phyloP scores from a whole-genome alignment of 92 coral and sea anemone species.

The Epizoanthus fatuus region DNA sequence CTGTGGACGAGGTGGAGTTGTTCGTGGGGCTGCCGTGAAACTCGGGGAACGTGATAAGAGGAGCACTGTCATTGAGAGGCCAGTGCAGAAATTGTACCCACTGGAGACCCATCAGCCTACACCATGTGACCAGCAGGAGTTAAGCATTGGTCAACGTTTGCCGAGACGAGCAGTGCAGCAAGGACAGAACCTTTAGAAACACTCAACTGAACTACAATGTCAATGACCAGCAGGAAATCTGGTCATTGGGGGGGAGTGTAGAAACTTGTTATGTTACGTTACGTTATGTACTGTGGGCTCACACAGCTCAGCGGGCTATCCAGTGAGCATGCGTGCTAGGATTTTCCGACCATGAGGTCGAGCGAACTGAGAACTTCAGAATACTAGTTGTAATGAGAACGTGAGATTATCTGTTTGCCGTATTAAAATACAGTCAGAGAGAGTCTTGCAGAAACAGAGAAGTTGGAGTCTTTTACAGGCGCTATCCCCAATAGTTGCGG shows the following conservation, averaged over 20 bases:
- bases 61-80: neutral
- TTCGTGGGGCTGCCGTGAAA: slow-evolving; percentile 37
- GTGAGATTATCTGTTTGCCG: no score
- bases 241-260: slow-evolving; percentile 26
- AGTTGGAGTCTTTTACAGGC: neutral
- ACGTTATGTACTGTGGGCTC: no score
- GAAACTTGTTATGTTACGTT: neutral
- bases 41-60: slow-evolving; percentile 1
- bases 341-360: no score
- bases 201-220: neutral
- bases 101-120: neutral
- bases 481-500: no score
- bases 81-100: slow-evolving; percentile 6
- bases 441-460: no score
- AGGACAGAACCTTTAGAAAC: slow-evolving; percentile 1
- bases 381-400: no score
- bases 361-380: no score
- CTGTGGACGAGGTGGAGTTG: slow-evolving; percentile 27
- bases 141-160: no score
- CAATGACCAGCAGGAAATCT: slow-evolving; percentile 12
- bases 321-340: no score
- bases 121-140: no score
- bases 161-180: neutral
- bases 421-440: no score
- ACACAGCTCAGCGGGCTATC: neutral